Base-by-base conservation (phyloP, 2,113 vertebrate genomes). In the Xiphophorus maculatus region DNA sequence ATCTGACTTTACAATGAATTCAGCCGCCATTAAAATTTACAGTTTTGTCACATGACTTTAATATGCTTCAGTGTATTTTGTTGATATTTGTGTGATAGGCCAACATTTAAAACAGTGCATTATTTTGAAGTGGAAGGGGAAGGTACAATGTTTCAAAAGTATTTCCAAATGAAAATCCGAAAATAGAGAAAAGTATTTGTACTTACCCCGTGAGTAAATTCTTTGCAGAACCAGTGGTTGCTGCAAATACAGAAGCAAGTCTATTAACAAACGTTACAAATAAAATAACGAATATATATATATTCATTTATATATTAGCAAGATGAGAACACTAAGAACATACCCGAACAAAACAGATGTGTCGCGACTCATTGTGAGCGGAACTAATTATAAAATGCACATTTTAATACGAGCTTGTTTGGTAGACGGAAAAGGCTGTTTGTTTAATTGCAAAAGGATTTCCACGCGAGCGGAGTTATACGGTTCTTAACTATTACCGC, bases 341-440 rank as follows among this genome's bases (percentile, higher is more conserved):
- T 48, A 48, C 15, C 44, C 15, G 5, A 48, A 17, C 44, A 48
- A 48, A 48, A 58, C 40, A 2, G 19, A 58, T 25, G 5, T 58
- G 51, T 25, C 25, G 22, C 22, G 51, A n/a, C 5, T 5, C 51
- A 22, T 22, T 25, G 6, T 58, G 51, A 25, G 19, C 51, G 86
- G 89, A 89, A 88, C 90, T 37, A 3, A 0, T 0, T 0, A 65
- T 1, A 22, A 17, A 15, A 5, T 11, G 40, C 1, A 0, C 1
- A 72, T 86, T 90, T 90, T 89, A 1, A 0, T 4, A 67, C 87
- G 87, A 72, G 67, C 13, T 28, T 1, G 54, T 88, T 79, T 84
- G 69, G 0, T 0, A 17, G 51, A 83, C 73, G 83, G 7, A 77
- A 54, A 0, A 19, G 2, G 1, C 73, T 25, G 66, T 77, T 89